phyloP scores from a whole-genome alignment of 1,140 invertebrate species.

The Zaprionus ghesquierei region DNA sequence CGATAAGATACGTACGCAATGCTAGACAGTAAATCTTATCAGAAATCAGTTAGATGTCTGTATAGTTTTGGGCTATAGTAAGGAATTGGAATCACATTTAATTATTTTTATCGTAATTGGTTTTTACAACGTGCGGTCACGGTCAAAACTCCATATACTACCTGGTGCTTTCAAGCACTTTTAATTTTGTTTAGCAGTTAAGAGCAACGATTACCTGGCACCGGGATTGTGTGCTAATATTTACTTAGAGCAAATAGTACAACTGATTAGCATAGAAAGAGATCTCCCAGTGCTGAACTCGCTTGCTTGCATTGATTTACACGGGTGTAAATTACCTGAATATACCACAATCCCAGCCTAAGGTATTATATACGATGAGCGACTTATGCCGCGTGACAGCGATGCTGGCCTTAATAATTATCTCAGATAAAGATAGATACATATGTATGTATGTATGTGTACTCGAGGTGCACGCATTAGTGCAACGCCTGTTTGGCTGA shows the following conservation, averaged over 20 bases:
- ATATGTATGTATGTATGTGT: too few relatives aligned
- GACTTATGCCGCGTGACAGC: slow-evolving; percentile 9
- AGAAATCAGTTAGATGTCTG: neutral
- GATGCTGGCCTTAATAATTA: neutral
- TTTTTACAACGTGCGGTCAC: neutral
- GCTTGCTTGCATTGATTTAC: slow-evolving; percentile 6
- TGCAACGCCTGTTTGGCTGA: neutral
- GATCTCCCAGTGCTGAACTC: neutral
- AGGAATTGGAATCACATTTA: neutral
- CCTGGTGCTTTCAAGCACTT: neutral
- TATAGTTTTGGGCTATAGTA: neutral
- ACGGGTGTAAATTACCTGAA: slow-evolving; percentile 22
- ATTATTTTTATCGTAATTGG: neutral
- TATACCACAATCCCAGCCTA: slow-evolving; percentile 13
- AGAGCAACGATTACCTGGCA: neutral
- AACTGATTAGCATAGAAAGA: slow-evolving; percentile 23
- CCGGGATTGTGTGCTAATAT: neutral
- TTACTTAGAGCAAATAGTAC: slow-evolving; percentile 12
- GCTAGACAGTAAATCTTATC: neutral
- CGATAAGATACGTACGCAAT: neutral
- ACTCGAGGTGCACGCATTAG: neutral
- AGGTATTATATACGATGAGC: neutral
- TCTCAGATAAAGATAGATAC: slow-evolving; percentile 9
- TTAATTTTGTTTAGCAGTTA: neutral
- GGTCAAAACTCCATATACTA: neutral